Base-by-base conservation (phyloP, 2,797 vertebrate species). In the Botia kubotai region DNA sequence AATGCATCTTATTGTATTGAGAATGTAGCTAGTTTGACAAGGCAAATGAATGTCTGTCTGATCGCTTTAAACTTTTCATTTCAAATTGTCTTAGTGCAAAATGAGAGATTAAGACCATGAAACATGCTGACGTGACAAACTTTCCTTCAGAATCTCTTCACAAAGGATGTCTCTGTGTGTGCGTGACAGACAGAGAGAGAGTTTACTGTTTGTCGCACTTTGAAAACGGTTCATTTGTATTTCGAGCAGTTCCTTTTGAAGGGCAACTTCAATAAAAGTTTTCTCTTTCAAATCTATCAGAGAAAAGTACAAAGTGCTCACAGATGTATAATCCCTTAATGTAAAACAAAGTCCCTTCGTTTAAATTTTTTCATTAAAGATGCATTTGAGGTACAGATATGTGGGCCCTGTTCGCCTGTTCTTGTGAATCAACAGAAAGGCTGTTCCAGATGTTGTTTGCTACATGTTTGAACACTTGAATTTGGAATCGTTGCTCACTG, bases 161-260 rank as follows among this genome's bases (percentile, higher is more conserved):
- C 11, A 55, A 53, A 43, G 55, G 0, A 63, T 5, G 13, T 17
- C 19, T 23, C 23, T 23, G 8, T 71, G n/a, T 58, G 71, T 57
- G 70, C 33, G 29, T 52, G 85, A 76, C 43, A 63, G 85, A 85
- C 62, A 85, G 77, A 80, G 65, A 80, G 65, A 19, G 43, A 80
- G 77, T 82, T 87, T 88, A 67, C 19, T 77, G 69, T 70, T 63
- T 63, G 68, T 39, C 39, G 57, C 53, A 76, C 87, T 88, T 88
- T 90, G 77, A 82, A 84, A 84, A 72, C 14, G 43, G 58, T 82
- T 81, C 39, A 70, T 89, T 91, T 90, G 80, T 88, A 84, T 91
- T 90, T 89, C 72, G 55, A 79, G 81, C 90, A 89, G 83, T 82
- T 43, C 65, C 77, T 82, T 91, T 90, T 91, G 87, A 90, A 90